Evolutionary conservation across 2,888 invertebrate genomes (phyloP).

Genomic region (Synanthedon myopaeformis): DNA sequence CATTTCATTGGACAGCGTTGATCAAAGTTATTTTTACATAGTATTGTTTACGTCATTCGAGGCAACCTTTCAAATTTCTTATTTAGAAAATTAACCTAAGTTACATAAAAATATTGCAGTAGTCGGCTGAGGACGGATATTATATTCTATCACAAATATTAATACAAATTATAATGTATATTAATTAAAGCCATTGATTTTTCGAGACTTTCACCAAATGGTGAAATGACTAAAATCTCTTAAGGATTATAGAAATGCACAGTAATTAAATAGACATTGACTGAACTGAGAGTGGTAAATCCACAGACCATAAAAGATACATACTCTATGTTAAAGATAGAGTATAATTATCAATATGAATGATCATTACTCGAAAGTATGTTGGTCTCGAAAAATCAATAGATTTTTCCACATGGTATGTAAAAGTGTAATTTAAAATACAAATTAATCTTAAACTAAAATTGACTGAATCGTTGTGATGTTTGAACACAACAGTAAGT

Average conservation of each 20-base stretch:
- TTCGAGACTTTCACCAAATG: too few relatives aligned
- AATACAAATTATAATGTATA: slow-evolving; percentile 9
- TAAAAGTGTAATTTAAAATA: slow-evolving; percentile 30
- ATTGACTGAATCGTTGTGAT: slow-evolving; percentile 47
- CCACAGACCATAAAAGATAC: too few relatives aligned
- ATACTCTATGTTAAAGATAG: too few relatives aligned
- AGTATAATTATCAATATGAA: too few relatives aligned
- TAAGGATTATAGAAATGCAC: too few relatives aligned
- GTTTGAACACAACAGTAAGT: background rate
- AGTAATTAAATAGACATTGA: too few relatives aligned
- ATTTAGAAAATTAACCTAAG: slow-evolving; percentile 17
- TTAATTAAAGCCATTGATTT: too few relatives aligned
- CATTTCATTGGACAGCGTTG: slow-evolving; percentile 3
- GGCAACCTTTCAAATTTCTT: slow-evolving; percentile 42
- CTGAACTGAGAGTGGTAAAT: too few relatives aligned
- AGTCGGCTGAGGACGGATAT: slow-evolving; percentile 30
- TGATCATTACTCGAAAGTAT: too few relatives aligned
- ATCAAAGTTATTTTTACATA: slow-evolving; percentile 4
- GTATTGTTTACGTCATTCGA: slow-evolving; percentile 52
- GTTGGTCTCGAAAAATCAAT: too few relatives aligned
- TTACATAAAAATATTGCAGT: slow-evolving; percentile 4
- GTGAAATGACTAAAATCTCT: too few relatives aligned
- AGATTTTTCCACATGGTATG: background rate
- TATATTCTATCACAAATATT: slow-evolving; percentile 44
- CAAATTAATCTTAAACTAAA: slow-evolving; percentile 29